These are phyloP conservation scores for Laodelphax striatellus DNA, from an alignment of 1,140 invertebrate species.

Conservation along the genomic window DNA sequence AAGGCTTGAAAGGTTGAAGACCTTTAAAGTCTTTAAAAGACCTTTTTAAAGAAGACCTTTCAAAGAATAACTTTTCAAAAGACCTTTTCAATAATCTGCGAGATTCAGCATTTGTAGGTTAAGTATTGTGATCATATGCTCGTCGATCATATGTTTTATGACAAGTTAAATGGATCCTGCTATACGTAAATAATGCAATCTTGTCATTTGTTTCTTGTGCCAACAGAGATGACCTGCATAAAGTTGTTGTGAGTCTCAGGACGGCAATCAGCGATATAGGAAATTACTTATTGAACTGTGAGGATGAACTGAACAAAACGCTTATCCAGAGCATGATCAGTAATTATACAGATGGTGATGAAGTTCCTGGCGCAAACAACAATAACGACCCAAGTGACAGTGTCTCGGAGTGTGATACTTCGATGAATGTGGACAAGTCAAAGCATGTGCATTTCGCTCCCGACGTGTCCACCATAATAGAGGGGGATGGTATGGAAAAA, in stretches of 20 bases:
- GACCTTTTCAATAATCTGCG: too few relatives aligned
- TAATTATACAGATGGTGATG: neutral
- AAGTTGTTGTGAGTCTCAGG: constrained; percentile 41
- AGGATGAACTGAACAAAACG: constrained; percentile 63
- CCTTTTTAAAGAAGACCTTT: too few relatives aligned
- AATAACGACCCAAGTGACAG: too few relatives aligned
- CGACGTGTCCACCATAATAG: constrained; percentile 47
- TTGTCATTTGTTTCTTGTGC: too few relatives aligned
- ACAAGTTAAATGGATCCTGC: too few relatives aligned
- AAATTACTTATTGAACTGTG: constrained; percentile 56
- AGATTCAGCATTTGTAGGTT: too few relatives aligned
- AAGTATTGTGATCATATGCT: too few relatives aligned
- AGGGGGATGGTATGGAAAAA: constrained; percentile 35
- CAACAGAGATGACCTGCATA: constrained; percentile 44
- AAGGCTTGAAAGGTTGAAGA: too few relatives aligned
- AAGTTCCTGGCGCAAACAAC: neutral
- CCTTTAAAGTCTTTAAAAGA: too few relatives aligned
- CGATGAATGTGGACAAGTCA: neutral
- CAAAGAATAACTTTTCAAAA: too few relatives aligned
- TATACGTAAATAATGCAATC: too few relatives aligned
- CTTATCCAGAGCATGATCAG: constrained; percentile 32
- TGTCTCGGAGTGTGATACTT: neutral
- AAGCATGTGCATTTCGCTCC: constrained; percentile 54
- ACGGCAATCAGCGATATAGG: constrained; percentile 49
- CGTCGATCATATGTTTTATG: too few relatives aligned